phyloP scores from a whole-genome alignment of 2,113 vertebrate genomes.

The Zapus hudsonius region DNA sequence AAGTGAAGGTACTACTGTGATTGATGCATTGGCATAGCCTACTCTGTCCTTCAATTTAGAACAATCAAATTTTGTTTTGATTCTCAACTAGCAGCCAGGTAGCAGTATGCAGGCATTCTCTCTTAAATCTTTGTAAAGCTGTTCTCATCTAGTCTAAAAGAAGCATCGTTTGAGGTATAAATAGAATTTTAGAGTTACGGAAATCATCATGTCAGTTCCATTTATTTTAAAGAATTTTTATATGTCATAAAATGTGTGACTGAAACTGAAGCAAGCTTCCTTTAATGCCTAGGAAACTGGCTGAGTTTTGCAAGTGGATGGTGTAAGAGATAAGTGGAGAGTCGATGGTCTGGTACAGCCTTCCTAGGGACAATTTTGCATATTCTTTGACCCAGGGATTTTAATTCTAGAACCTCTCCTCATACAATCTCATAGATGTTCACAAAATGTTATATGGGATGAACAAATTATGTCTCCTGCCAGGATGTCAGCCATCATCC shows the following conservation, averaged over 20 bases:
- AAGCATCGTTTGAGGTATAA: constrained; percentile 18
- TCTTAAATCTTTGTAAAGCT: neutral
- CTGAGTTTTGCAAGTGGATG: neutral
- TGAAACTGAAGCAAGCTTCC: neutral
- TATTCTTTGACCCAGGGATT: constrained; percentile 22
- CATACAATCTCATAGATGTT: constrained; percentile 1
- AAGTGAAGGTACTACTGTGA: neutral
- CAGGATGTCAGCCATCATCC: too few species aligned
- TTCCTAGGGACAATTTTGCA: neutral
- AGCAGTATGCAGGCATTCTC: neutral
- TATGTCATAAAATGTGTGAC: neutral
- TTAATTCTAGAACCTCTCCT: constrained; percentile 33
- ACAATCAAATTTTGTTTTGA: neutral
- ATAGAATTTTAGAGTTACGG: constrained; percentile 20
- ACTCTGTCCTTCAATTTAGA: neutral
- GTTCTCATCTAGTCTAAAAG: neutral
- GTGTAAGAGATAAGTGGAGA: neutral
- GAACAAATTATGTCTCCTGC: constrained; percentile 33
- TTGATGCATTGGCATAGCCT: neutral
- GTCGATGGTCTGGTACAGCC: neutral
- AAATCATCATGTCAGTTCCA: neutral
- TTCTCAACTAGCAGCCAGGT: neutral
- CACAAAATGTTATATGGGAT: constrained; percentile 20
- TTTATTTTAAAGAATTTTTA: constrained; percentile 43
- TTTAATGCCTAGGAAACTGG: neutral